Conservation (phyloP, 2,113 vertebrate species). For the Chloroceryle aenea region DNA sequence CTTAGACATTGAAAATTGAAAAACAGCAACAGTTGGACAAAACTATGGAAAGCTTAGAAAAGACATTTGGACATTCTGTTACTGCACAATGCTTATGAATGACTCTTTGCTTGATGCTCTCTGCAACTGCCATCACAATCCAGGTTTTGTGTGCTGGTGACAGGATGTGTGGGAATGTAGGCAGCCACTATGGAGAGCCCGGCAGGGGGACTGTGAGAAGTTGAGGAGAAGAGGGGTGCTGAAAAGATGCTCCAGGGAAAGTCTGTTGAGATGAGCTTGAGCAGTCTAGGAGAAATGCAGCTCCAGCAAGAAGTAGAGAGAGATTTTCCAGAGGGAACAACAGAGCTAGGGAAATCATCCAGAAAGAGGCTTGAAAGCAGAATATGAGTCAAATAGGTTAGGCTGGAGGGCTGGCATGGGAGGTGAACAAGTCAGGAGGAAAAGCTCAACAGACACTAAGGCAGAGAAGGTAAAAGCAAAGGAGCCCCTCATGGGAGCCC, state of each 20-base stretch:
- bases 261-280: too few relatives aligned
- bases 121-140: background rate
- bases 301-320: background rate
- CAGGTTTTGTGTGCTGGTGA: fast-evolving
- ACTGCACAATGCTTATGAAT: background rate
- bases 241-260: background rate
- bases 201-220: fast-evolving
- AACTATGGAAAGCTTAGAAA: background rate
- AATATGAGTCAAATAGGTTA: background rate
- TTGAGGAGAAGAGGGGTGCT: background rate
- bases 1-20: background rate
- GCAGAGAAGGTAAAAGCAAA: background rate
- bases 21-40: background rate
- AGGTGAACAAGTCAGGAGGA: background rate
- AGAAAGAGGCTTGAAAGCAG: background rate
- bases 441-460: background rate
- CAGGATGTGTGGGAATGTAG: background rate
- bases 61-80: background rate
- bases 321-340: background rate
- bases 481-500: fast-evolving
- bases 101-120: fast-evolving
- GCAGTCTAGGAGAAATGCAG: background rate
- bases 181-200: fast-evolving
- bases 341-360: background rate
- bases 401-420: background rate